phyloP scores from a whole-genome alignment of 2,888 invertebrate genomes.

The Keiferia lycopersicella region DNA sequence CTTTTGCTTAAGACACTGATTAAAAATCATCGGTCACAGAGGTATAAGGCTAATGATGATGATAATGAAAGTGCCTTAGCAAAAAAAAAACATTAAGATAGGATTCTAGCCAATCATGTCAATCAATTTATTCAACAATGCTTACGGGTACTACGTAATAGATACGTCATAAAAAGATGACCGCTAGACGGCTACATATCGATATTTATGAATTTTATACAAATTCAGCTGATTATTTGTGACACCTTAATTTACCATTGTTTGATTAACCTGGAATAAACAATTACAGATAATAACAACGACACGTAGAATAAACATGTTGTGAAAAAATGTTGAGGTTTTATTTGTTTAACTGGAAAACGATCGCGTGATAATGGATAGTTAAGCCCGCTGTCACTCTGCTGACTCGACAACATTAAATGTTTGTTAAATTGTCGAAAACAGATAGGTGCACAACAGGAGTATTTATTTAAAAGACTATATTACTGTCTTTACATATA shows the following conservation, averaged over 20 bases:
- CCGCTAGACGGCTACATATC: too few species aligned
- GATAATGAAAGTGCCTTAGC: too few species aligned
- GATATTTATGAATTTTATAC: too few species aligned
- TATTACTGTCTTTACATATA: background rate
- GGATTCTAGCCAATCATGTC: too few species aligned
- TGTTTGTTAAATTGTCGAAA: constrained; percentile 9
- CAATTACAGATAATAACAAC: background rate
- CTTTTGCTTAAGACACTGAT: too few species aligned
- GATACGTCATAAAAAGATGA: too few species aligned
- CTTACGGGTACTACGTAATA: too few species aligned
- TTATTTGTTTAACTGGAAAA: constrained; percentile 6
- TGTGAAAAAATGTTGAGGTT: constrained; percentile 6
- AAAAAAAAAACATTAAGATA: too few species aligned
- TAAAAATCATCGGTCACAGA: too few species aligned
- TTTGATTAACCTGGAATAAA: background rate
- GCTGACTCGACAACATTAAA: constrained; percentile 8
- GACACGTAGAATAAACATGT: background rate
- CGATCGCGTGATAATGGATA: constrained; percentile 6
- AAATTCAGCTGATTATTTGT: too few species aligned
- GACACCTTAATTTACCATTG: background rate
- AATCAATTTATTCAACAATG: too few species aligned
- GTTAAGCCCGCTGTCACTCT: background rate
- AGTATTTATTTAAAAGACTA: background rate
- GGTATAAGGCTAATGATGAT: too few species aligned
- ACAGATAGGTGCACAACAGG: constrained; percentile 6